These are phyloP conservation scores for Eretmochelys imbricata DNA, from an alignment of 2,113 vertebrate species.

Conservation along the genomic window DNA sequence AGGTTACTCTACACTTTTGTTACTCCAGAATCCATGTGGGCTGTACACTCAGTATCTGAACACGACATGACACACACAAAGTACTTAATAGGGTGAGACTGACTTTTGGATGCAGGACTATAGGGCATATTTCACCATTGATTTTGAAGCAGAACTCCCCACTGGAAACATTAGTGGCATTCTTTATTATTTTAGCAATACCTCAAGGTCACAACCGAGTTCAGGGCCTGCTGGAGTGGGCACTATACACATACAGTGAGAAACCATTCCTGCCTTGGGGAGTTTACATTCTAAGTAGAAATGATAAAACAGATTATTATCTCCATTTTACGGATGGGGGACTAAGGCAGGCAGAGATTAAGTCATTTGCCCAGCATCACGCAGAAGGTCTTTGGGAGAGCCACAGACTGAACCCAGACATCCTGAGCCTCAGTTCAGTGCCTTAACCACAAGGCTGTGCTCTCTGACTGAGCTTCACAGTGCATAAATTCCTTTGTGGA, in stretches of 20 bases:
- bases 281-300: not conserved
- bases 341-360: too few species aligned
- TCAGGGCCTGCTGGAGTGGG: not conserved
- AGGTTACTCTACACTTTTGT: rapidly evolving
- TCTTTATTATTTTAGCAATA: not conserved
- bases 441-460: not conserved
- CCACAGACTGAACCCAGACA: not conserved
- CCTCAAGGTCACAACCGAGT: not conserved
- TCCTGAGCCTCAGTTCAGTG: not conserved
- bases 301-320: not conserved
- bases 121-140: not conserved
- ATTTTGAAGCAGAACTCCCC: not conserved
- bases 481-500: too few species aligned
- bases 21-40: not conserved
- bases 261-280: not conserved
- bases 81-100: not conserved
- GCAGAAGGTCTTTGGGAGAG: not conserved
- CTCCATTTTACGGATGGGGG: too few species aligned
- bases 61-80: not conserved
- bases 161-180: not conserved
- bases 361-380: too few species aligned
- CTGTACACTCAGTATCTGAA: not conserved
- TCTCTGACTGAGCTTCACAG: not conserved
- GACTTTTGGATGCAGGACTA: not conserved
- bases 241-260: not conserved